Conservation (phyloP, 2,797 vertebrate genomes). For the Schizopygopsis pylzovi region DNA sequence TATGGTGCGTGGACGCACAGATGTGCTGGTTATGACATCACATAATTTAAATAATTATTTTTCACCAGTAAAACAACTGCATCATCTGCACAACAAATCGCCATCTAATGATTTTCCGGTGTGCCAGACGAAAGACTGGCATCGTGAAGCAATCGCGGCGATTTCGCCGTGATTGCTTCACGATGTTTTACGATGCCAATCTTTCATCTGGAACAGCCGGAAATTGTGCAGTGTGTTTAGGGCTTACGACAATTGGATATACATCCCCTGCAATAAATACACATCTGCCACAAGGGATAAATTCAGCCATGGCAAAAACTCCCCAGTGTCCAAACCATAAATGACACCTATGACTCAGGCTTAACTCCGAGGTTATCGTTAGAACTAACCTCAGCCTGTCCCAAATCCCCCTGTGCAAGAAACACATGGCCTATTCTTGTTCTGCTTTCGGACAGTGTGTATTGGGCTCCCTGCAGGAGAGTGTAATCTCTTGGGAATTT, state of each 20-base stretch:
- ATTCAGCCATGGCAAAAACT: background rate
- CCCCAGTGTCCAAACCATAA: background rate
- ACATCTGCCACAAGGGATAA: background rate
- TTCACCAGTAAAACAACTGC: background rate
- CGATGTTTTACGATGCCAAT: no score
- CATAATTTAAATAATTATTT: background rate
- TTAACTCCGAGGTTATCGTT: background rate
- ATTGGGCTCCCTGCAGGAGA: background rate
- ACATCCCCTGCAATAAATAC: background rate
- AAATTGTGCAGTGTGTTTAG: no score
- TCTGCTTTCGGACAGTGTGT: background rate
- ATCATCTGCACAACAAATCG: background rate
- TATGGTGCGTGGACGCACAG: background rate
- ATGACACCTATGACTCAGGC: background rate
- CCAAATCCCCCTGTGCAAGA: background rate
- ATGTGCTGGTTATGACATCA: background rate
- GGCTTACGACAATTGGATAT: background rate
- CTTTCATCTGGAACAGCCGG: no score
- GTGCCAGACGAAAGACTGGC: no score
- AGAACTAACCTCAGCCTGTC: background rate
- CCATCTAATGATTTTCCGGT: background rate
- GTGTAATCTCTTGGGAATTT: constrained; percentile 33
- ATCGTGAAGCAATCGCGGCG: no score
- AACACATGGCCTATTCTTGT: background rate
- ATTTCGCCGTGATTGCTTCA: no score